These are phyloP conservation scores for Pelodiscus sinensis DNA, from an alignment of 2,113 vertebrate species.

Conservation along the genomic window DNA sequence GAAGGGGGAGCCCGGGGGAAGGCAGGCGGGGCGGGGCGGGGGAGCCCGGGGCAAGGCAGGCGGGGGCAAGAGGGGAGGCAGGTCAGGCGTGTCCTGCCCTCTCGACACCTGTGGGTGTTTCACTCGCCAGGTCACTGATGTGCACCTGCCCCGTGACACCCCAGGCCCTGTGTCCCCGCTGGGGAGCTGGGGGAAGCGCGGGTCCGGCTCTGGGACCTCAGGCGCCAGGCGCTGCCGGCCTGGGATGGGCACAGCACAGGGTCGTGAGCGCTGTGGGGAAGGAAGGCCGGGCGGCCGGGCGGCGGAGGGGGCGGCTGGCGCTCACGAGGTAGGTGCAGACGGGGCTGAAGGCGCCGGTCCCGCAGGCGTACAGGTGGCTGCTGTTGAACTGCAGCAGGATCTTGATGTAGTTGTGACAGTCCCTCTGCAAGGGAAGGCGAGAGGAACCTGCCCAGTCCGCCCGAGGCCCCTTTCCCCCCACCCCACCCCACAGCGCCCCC, in stretches of 20 bases:
- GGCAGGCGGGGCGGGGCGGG: too few relatives aligned
- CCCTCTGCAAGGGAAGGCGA: slow-evolving; percentile 79
- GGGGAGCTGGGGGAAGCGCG: too few relatives aligned
- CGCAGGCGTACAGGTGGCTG: slow-evolving; percentile 92
- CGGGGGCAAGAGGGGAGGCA: accelerated
- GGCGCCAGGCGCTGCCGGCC: too few relatives aligned
- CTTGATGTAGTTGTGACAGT: slow-evolving; percentile 99
- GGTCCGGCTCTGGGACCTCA: too few relatives aligned
- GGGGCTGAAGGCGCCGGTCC: slow-evolving; percentile 95
- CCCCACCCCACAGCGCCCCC: not conserved
- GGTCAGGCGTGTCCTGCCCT: not conserved
- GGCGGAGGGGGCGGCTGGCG: accelerated
- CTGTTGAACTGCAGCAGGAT: slow-evolving; percentile 90
- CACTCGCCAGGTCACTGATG: not conserved
- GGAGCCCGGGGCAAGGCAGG: not conserved
- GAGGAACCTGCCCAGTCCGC: not conserved
- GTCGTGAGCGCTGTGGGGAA: not conserved
- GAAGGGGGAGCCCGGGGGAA: too few relatives aligned
- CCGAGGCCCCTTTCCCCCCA: too few relatives aligned
- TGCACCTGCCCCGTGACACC: not conserved
- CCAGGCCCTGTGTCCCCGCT: too few relatives aligned
- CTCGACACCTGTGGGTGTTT: not conserved
- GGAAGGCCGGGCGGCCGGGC: accelerated
- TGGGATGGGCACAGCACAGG: too few relatives aligned
- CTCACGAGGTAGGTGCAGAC: slow-evolving; percentile 94